A percentile compares a stretch with the other conserved stretches of the same genome.
Conservation (phyloP, 1,140 invertebrate genomes). For the Rhopalosiphum padi region DNA sequence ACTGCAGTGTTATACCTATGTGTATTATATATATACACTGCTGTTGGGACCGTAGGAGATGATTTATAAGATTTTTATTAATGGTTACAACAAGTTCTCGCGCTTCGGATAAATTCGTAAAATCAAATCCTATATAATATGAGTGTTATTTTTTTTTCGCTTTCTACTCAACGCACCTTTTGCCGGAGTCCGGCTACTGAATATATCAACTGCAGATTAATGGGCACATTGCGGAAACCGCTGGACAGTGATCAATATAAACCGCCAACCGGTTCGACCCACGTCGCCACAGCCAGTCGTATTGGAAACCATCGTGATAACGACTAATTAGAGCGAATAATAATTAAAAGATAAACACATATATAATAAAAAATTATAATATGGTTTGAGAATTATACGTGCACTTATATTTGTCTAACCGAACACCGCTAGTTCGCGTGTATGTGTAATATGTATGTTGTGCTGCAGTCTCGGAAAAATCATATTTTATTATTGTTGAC, state of each 20-base stretch:
- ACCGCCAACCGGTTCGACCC: conserved; percentile 46
- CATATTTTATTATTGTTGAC: neutral
- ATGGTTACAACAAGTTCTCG: neutral
- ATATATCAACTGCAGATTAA: conserved; percentile 43
- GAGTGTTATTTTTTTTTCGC: neutral
- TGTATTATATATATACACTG: neutral
- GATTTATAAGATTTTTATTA: conserved; percentile 1
- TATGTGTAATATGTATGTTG: neutral
- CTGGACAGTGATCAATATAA: conserved; percentile 33
- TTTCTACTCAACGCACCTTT: neutral
- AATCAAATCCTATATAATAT: conserved; percentile 8
- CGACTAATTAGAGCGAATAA: conserved; percentile 48
- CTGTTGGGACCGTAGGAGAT: neutral
- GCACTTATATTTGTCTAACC: neutral
- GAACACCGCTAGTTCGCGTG: neutral
- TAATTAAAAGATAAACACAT: conserved; percentile 5
- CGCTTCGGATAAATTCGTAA: conserved; percentile 9
- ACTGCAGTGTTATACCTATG: too few species aligned
- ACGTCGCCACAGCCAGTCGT: neutral
- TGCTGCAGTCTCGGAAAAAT: neutral
- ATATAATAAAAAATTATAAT: neutral
- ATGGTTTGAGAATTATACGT: neutral
- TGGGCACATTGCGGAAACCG: neutral
- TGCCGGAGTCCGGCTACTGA: conserved; percentile 7
- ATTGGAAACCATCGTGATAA: conserved; percentile 27